These are phyloP conservation scores for Argya squamiceps DNA, from an alignment of 2,797 vertebrate genomes.

Conservation along the genomic window DNA sequence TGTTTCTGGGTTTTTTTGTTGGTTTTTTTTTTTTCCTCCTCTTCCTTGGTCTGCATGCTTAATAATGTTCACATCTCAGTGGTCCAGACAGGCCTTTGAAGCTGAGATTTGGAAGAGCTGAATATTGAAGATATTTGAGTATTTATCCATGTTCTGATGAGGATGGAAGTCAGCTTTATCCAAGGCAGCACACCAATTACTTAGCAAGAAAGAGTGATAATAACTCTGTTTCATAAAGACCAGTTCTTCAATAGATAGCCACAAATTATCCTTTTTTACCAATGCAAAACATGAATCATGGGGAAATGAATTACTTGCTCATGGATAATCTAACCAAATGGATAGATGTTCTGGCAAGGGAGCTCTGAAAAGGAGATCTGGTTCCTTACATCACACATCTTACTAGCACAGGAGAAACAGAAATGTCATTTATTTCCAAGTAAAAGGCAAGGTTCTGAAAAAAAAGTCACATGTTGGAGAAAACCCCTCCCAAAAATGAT, in stretches of 20 bases:
- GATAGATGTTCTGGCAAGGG: neutral
- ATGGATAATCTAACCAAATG: neutral
- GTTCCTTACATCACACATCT: neutral
- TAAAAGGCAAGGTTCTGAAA: neutral
- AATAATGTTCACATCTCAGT: neutral
- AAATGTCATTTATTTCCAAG: neutral
- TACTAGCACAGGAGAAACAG: neutral
- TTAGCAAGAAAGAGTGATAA: neutral
- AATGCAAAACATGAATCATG: neutral
- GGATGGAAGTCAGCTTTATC: neutral
- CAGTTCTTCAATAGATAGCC: neutral
- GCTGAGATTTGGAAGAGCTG: neutral
- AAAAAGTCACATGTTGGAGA: neutral
- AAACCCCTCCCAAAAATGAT: neutral
- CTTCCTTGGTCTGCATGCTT: neutral
- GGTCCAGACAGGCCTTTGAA: neutral
- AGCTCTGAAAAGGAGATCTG: neutral
- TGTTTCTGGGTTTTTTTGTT: neutral
- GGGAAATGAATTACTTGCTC: neutral
- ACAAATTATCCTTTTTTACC: neutral
- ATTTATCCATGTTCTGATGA: neutral
- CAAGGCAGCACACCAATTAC: neutral
- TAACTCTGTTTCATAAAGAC: neutral
- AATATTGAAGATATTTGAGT: neutral
- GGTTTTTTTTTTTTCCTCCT: neutral